A percentile compares a stretch with the other conserved stretches of the same genome.
Conservation (phyloP, 1,140 invertebrate genomes). For the Watersipora subatra region DNA sequence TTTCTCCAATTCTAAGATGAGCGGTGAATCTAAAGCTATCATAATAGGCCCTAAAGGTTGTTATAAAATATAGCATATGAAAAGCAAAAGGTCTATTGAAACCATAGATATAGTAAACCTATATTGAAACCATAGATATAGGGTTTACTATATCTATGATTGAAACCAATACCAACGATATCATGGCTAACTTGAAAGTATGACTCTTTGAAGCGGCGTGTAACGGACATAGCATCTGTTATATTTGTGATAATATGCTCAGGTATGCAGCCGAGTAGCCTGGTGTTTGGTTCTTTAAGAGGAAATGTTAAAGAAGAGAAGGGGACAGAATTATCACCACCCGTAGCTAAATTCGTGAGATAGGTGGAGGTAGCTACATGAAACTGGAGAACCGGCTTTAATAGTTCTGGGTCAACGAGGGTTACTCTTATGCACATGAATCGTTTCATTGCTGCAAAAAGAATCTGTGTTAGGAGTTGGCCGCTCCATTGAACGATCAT, state of each 20-base stretch:
- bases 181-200: constrained; percentile 25
- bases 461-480: too few species aligned
- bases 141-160: not conserved
- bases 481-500: too few species aligned
- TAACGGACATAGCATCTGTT: constrained; percentile 60
- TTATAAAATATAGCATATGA: too few species aligned
- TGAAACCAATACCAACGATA: too few species aligned
- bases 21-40: too few species aligned
- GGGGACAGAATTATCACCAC: constrained; percentile 11
- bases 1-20: not conserved
- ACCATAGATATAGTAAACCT: too few species aligned
- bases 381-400: constrained; percentile 57
- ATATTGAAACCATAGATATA: too few species aligned
- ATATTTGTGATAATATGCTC: constrained; percentile 82
- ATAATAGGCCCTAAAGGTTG: too few species aligned
- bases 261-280: constrained; percentile 56
- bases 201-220: constrained; percentile 48
- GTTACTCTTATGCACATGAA: constrained; percentile 48
- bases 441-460: constrained; percentile 28
- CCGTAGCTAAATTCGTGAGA: constrained; percentile 61
- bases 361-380: constrained; percentile 67
- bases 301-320: constrained; percentile 48
- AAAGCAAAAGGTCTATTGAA: too few species aligned
- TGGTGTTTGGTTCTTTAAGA: constrained; percentile 39
- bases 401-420: constrained; percentile 55